Base-by-base conservation (phyloP, 2,888 invertebrate genomes). In the Resseliella maxima region DNA sequence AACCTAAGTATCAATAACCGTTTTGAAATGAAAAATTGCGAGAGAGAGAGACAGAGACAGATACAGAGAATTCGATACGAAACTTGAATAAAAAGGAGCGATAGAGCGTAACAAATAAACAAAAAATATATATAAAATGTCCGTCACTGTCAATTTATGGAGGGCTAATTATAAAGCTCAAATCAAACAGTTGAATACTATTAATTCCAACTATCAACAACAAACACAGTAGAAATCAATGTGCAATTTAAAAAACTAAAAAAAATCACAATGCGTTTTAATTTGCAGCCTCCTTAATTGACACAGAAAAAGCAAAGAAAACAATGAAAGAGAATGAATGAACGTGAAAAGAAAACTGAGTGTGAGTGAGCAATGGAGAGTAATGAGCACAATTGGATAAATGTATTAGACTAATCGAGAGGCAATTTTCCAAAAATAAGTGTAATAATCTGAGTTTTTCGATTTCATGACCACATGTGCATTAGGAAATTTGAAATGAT, bases 381-480 rank as follows among this genome's bases (percentile, higher is more conserved):
- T n/a, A n/a, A n/a, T n/a, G n/a, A n/a, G 45, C 45, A 45, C 45
- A 45, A 45, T n/a, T n/a, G n/a, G 12, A 45, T 10, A 45, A 45
- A 12, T 24, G 50, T 18, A 18, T 18, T 6, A 50, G 59, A 24
- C 59, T 59, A 59, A 59, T 59, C 59, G 24, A 59, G 46, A 15
- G 46, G 15, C 46, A 18, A 8, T 8, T 15, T 50, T 8, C 46
- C 1, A n/a, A 59, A 59, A 59, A 8, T 59, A 6, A 50, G 15
- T 2, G 59, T 59, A 59, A n/a, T 59, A 59, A 24, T 59, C 24
- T 59, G 24, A 24, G 46, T 50, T 50, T 50, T 18, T 50, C 18
- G 2, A 50, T 50, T 59, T 59, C 59, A 59, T 59, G 59, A 59
- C 59, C 59, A 59, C 59, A 59, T 59, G 59, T 59, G 24, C 59